Evolutionary conservation across 1,140 invertebrate genomes (phyloP).

Genomic region (Coenobita brevimanus): DNA sequence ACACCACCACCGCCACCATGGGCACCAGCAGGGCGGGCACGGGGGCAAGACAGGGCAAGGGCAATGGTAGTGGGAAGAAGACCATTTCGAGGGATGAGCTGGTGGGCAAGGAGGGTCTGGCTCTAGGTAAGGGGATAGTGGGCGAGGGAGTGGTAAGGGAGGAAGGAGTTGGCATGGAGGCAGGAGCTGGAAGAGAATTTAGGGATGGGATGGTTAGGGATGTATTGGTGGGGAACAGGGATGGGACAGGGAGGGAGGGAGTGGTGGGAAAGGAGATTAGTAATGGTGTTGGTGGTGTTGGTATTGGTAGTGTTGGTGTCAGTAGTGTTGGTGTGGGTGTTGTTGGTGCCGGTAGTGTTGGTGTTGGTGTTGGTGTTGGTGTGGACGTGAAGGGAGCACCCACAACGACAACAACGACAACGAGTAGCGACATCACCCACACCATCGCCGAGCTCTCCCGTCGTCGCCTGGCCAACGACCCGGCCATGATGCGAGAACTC

Average conservation of each 20-base stretch:
- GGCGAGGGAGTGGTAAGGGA: not conserved
- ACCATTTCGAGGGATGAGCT: too few relatives aligned
- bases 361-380: not conserved
- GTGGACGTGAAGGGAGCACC: not conserved
- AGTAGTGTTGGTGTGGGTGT: too few relatives aligned
- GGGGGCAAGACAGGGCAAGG: not conserved
- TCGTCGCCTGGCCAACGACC: constrained; percentile 63
- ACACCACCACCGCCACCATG: too few relatives aligned
- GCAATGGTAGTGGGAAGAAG: not conserved
- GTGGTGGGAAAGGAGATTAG: not conserved
- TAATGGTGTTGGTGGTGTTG: too few relatives aligned
- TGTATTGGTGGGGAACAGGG: too few relatives aligned
- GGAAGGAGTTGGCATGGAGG: too few relatives aligned
- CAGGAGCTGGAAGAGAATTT: too few relatives aligned
- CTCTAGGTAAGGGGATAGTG: too few relatives aligned
- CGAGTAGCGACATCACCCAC: not conserved
- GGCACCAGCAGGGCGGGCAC: not conserved
- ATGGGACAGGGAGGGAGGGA: not conserved
- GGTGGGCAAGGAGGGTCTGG: too few relatives aligned
- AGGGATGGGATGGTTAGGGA: not conserved
- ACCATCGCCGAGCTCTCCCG: constrained; percentile 18
- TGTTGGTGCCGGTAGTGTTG: too few relatives aligned
- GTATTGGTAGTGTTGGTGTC: not conserved
- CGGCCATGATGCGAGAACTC: constrained; percentile 64
- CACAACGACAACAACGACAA: not conserved